Conservation (phyloP, 1,140 invertebrate species). For the Neodiprion fabricii region DNA sequence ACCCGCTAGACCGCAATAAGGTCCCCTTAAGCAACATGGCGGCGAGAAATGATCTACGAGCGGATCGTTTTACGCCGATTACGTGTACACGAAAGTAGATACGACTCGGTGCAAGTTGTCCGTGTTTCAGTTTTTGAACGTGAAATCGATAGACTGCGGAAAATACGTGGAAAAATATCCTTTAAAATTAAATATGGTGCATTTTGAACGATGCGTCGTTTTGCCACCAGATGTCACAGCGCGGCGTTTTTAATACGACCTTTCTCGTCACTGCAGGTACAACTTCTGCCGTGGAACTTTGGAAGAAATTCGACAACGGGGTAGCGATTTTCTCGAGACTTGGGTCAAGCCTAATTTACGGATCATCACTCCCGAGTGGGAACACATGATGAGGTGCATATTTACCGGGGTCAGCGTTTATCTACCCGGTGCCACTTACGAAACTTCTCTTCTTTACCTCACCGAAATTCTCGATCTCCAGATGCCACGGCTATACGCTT, state of each 20-base stretch:
- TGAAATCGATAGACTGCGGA: too few relatives aligned
- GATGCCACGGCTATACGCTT: slow-evolving; percentile 42
- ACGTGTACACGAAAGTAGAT: too few relatives aligned
- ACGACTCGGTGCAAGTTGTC: too few relatives aligned
- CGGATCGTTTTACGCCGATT: too few relatives aligned
- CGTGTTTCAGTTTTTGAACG: too few relatives aligned
- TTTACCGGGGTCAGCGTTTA: slow-evolving; percentile 47
- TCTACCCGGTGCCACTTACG: slow-evolving; percentile 43
- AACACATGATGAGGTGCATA: slow-evolving; percentile 58
- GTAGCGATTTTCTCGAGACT: slow-evolving; percentile 48
- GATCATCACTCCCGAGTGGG: slow-evolving; percentile 49
- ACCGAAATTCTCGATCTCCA: slow-evolving; percentile 42
- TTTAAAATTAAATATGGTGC: neutral
- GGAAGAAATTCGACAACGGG: slow-evolving; percentile 51
- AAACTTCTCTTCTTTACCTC: slow-evolving; percentile 43
- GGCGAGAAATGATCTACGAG: too few relatives aligned
- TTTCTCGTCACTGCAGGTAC: slow-evolving; percentile 45
- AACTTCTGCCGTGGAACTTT: slow-evolving; percentile 65
- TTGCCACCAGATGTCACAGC: too few relatives aligned
- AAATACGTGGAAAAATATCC: neutral
- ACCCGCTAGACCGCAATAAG: too few relatives aligned
- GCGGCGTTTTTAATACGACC: too few relatives aligned
- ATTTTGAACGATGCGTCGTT: neutral
- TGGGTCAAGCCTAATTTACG: slow-evolving; percentile 55
- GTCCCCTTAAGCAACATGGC: too few relatives aligned